Base-by-base conservation (phyloP, 2,797 vertebrate species). In the Garrulus glandarius region DNA sequence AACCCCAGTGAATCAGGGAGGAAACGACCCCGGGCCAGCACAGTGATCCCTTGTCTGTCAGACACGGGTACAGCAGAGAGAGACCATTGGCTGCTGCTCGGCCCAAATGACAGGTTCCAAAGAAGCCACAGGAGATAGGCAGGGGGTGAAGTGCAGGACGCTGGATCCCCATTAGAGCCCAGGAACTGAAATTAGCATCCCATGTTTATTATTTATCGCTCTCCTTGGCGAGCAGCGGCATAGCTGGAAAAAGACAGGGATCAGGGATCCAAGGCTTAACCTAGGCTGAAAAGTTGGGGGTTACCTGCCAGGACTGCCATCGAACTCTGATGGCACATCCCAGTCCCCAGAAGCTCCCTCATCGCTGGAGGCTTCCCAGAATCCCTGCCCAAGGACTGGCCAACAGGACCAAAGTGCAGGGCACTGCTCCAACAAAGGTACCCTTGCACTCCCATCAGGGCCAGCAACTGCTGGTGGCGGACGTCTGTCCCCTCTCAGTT, bases 391-490 rank as follows among this genome's bases (percentile, higher is more conserved):
- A 32, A 57, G 49, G 41, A 52, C 6, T 1, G 2, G 11, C 53
- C 63, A 29, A 5, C 11, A 3, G 3, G 3, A 69, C 17, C 44
- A 80, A 15, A 2, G 4, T 1, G 1, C 52, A 55, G 13, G 34
- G 49, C 47, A 18, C 27, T 3, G 22, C 32, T 57, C 53, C 20
- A 15, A 13, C 9, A 7, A n/a, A 39, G 37, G 37, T 4, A 12
- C 63, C 41, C 21, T 15, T 1, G 0, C 9, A 2, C 53, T 53
- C 29, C 72, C 64, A 18, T 4, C n/a, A 43, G 53, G 32, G 47
- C 46, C 2, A 8, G 55, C 24, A 26, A 1, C 21, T 0, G 1
- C 41, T 11, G 1, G 8, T 1, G 4, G 32, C 36, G 30, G 6
- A 11, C 1, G 34, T 30, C 39, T 2, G 3, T 15, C 12, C 47